These are phyloP conservation scores for Phrixothrix hirtus DNA, from an alignment of 2,888 invertebrate species.

Conservation along the genomic window DNA sequence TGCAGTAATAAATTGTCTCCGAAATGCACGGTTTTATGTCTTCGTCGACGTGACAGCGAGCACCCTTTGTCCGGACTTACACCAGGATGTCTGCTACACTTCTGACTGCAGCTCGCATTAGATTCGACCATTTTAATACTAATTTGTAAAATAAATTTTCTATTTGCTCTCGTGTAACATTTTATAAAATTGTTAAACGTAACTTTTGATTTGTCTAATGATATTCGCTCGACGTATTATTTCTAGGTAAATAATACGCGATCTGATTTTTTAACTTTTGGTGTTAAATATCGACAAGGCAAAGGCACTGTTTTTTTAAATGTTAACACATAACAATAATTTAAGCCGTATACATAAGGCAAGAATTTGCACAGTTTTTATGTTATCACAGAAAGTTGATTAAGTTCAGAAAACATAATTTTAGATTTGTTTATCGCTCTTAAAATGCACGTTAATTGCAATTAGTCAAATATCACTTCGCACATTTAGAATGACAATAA, in stretches of 20 bases:
- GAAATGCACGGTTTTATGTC: constrained; percentile 79
- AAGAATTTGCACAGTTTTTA: constrained; percentile 47
- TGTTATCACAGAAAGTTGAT: constrained; percentile 54
- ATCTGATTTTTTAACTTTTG: constrained; percentile 30
- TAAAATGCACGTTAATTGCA: too few relatives aligned
- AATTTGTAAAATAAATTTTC: constrained; percentile 27
- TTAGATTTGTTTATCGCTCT: too few relatives aligned
- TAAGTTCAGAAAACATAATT: constrained; percentile 37
- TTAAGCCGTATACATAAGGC: constrained; percentile 50
- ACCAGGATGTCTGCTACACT: constrained; percentile 49
- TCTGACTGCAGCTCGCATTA: constrained; percentile 50
- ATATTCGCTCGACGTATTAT: background rate
- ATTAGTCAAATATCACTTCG: too few relatives aligned
- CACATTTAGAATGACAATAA: too few relatives aligned
- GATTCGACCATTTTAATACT: constrained; percentile 52
- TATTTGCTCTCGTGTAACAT: constrained; percentile 19
- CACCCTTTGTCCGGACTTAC: constrained; percentile 53
- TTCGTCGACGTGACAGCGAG: constrained; percentile 67
- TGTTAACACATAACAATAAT: constrained; percentile 40
- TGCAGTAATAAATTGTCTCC: constrained; percentile 75
- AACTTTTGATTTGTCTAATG: constrained; percentile 32
- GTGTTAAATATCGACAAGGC: constrained; percentile 37
- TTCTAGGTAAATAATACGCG: constrained; percentile 5
- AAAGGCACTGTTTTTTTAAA: constrained; percentile 49
- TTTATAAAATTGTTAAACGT: constrained; percentile 37